Evolutionary conservation across 2,113 vertebrate genomes (phyloP), one percentile per base, ranked within the genome.

Genomic region (Pluvialis apricaria): DNA sequence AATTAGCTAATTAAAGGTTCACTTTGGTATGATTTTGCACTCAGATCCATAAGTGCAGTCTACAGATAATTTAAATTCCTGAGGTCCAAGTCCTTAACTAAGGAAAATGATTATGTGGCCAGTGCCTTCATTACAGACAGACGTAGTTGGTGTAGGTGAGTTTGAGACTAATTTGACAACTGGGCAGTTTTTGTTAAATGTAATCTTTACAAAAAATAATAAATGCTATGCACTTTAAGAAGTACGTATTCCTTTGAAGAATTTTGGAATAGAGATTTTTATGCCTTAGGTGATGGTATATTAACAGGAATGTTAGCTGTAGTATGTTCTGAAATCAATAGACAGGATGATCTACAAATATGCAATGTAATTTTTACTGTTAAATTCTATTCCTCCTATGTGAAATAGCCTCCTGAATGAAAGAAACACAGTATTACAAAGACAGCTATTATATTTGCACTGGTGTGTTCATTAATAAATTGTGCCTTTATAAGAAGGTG

Each of bases 11-110:
- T 25, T 51, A 51, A 51, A 51, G 24, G 49, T 51, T 51, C 49
- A 25, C 11, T 71, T 80, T 26, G 24, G 7, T 54, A 24, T 54
- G 5, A 44, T 86, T 82, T 45, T 64, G 2, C 25, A 38, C 19
- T 73, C 16, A 85, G 40, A 32, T 45, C 6, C 1, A 0, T 73
- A 82, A 55, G 9, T 1, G 0, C 4, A 19, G 13, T 70, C 40
- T 88, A 36, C 9, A 28, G 7, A 51, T 31, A 44, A 7, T 71
- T 52, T 73, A 31, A 81, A 54, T 32, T 70, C 5, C 14, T 73
- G 60, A 54, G 12, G 4, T 44, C 10, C 3, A 14, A 19, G 49
- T 58, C 7, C 4, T 58, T 82, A 76, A 24, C 32, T 79, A 32
- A 31, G 5, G 5, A 70, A 71, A 82, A 65, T 13, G 0, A 36